Evolutionary conservation across 1,140 invertebrate species (phyloP).

Genomic region (Aphidius ervi): DNA sequence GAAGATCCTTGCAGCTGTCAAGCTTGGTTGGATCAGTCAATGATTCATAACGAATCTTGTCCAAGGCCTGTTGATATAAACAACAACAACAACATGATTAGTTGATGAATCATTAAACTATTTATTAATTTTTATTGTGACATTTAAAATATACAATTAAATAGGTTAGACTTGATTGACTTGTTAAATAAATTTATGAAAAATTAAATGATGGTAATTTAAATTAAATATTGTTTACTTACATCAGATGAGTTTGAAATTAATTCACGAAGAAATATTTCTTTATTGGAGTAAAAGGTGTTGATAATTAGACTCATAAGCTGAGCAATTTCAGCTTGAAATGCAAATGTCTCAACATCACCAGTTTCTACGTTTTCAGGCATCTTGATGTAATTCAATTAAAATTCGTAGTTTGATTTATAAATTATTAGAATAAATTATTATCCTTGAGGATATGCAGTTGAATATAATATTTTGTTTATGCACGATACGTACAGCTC

Average conservation of each 20-base stretch:
- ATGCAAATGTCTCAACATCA: conserved; percentile 62
- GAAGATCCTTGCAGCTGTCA: conserved; percentile 74
- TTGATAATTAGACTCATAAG: conserved; percentile 96
- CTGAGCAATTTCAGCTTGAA: conserved; percentile 84
- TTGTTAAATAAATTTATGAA: background rate
- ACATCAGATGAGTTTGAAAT: conserved; percentile 79
- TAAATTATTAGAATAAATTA: too few species aligned
- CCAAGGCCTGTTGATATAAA: conserved; percentile 44
- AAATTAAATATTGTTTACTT: background rate
- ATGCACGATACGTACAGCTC: conserved; percentile 4
- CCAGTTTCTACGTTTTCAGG: conserved; percentile 54
- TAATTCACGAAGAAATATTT: conserved; percentile 98
- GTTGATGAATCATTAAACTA: too few species aligned
- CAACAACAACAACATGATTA: too few species aligned
- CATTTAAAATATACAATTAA: too few species aligned
- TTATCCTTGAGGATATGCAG: too few species aligned
- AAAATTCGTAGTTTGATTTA: too few species aligned
- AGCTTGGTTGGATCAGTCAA: conserved; percentile 75
- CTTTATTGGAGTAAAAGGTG: conserved; percentile 99
- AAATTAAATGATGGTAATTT: background rate
- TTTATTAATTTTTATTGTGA: too few species aligned
- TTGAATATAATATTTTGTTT: background rate
- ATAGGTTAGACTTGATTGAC: too few species aligned
- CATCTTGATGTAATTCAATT: conserved; percentile 41
- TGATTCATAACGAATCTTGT: conserved; percentile 68